A percentile compares a stretch with the other conserved stretches of the same genome.
Conservation (phyloP, 30 jellyfish, hydroid and myxozoan species). For the Mastigias papua region DNA sequence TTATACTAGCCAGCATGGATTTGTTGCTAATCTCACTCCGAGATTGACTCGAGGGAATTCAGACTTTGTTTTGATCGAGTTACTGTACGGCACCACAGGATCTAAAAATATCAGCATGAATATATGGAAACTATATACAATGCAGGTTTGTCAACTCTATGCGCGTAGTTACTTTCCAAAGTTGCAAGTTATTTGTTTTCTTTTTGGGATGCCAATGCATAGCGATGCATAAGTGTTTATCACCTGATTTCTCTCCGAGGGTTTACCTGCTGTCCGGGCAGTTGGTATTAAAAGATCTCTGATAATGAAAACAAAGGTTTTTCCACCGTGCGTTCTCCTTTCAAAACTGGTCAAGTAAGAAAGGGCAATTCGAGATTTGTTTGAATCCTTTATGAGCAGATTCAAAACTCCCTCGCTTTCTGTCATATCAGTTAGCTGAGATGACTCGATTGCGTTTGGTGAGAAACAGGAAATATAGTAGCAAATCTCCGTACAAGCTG, state of each 20-base stretch:
- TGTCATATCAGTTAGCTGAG: background rate
- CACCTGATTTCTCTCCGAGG: too few species aligned
- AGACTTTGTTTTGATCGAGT: background rate
- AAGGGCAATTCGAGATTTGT: background rate
- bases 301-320: too few species aligned
- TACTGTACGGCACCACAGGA: background rate
- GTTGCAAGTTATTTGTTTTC: too few species aligned
- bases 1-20: conserved; percentile 27
- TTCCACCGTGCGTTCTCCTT: too few species aligned
- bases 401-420: background rate
- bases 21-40: conserved; percentile 31
- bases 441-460: background rate
- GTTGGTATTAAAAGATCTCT: too few species aligned
- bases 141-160: too few species aligned
- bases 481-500: background rate
- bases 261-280: too few species aligned
- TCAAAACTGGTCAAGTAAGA: too few species aligned
- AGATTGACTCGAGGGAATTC: background rate
- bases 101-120: background rate
- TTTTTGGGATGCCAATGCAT: too few species aligned
- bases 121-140: too few species aligned
- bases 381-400: background rate
- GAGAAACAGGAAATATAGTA: background rate
- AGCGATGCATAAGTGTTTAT: too few species aligned
- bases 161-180: too few species aligned